Evolutionary conservation across 2,797 vertebrate species (phyloP), one percentile per base, ranked within the genome.

Genomic region (Urophycis tenuis): DNA sequence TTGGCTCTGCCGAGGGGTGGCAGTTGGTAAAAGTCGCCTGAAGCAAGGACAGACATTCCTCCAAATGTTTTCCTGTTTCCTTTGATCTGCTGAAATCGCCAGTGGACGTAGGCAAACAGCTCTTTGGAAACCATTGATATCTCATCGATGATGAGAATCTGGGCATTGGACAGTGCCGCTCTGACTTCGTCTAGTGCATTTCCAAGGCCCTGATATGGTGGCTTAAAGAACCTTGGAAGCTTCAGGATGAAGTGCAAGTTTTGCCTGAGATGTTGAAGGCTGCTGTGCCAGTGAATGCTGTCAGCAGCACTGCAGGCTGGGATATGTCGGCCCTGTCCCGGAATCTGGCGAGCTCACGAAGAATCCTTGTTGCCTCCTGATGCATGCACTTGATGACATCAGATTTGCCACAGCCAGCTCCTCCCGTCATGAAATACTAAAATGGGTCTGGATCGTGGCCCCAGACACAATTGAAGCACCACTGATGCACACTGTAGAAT

Each of bases 81-180:
- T 85, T 85, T 87, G 0, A 81, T 87, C 35, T 82, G 82, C 45
- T 84, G 49, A 12, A 85, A 32, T 75, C 80, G 80, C 3, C 36
- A 72, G 73, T 85, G 75, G 4, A 85, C 81, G 82, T 80, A 87
- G 2, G 80, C 77, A 64, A 85, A 84, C 0, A 86, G 41, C 0
- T 45, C 29, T 29, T 82, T 84, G 29, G 79, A 85, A 7, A 87
- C 80, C 82, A 86, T 87, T 11, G 78, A 83, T 8, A 85, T 74
- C 64, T 84, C 78, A 74, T 85, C 81, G 64, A 82, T 85, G 8
- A 85, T 71, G 5, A 82, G 5, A 17, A 84, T 83, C 22, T 85
- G 73, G 31, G 72, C 81, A 80, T 85, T 82, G 7, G 75, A 76
- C 45, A 87, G 45, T 29, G 41, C 30, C 75, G 75, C 76, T n/a